Conservation (phyloP, 92 coral and sea anemone species). For the Epizoanthus illoricatus region DNA sequence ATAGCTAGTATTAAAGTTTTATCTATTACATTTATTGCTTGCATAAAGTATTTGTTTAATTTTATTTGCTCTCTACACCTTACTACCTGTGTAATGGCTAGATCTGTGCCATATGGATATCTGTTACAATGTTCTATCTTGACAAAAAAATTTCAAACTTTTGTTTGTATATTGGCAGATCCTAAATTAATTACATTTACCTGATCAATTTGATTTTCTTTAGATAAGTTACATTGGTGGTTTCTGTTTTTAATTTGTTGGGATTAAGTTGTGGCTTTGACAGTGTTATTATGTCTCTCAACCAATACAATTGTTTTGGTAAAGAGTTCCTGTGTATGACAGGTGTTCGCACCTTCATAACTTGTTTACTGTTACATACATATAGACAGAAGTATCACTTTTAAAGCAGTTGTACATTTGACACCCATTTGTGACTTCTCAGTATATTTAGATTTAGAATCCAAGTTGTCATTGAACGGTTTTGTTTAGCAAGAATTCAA, state of each 20-base stretch:
- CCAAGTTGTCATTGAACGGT: too few relatives aligned
- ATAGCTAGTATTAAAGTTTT: neutral
- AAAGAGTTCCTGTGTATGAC: too few relatives aligned
- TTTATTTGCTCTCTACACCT: neutral
- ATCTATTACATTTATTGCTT: constrained; percentile 1
- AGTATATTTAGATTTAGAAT: too few relatives aligned
- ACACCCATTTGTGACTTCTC: too few relatives aligned
- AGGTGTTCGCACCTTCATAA: too few relatives aligned
- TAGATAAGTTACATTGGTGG: constrained; percentile 12
- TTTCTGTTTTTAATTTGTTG: neutral
- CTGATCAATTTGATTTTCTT: neutral
- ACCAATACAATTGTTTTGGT: too few relatives aligned
- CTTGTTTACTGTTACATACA: too few relatives aligned
- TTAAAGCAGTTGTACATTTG: too few relatives aligned
- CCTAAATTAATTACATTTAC: neutral
- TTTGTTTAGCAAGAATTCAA: too few relatives aligned
- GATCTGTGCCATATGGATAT: neutral
- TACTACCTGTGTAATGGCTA: neutral
- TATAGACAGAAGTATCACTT: too few relatives aligned
- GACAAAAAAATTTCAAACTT: neutral
- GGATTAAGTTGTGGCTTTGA: too few relatives aligned
- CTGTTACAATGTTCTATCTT: neutral
- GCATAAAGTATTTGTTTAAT: neutral
- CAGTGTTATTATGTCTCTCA: too few relatives aligned
- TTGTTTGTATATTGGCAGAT: neutral